A percentile compares a stretch with the other conserved stretches of the same genome.
Evolutionary conservation across 2,797 vertebrate genomes (phyloP).

Genomic region (Etheostoma perlongum): DNA sequence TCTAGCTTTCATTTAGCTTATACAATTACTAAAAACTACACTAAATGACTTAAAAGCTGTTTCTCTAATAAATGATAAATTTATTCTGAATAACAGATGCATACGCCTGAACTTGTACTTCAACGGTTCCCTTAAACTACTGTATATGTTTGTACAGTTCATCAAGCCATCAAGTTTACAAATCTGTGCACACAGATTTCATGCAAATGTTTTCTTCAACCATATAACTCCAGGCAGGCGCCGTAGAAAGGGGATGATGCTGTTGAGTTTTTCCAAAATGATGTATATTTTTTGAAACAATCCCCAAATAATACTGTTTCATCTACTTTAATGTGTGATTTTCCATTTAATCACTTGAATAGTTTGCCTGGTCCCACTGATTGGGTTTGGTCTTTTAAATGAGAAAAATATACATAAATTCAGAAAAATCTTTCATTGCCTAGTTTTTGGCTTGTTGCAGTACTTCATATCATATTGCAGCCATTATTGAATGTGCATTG

Average conservation of each 20-base stretch:
- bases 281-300: neutral
- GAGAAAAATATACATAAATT: neutral
- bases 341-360: neutral
- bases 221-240: neutral
- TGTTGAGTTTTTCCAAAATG: neutral
- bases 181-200: too few relatives aligned
- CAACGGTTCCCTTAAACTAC: neutral
- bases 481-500: constrained; percentile 19
- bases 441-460: neutral
- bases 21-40: too few relatives aligned
- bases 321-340: neutral
- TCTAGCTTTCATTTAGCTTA: too few relatives aligned
- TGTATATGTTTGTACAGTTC: too few relatives aligned
- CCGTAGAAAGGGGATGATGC: neutral
- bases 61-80: neutral
- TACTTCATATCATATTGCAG: neutral
- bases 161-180: neutral
- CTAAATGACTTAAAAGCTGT: too few relatives aligned
- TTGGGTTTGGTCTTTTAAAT: neutral
- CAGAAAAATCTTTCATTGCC: neutral
- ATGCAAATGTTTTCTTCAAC: neutral
- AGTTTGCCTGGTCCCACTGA: neutral
- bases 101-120: neutral
- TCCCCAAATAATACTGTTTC: neutral
- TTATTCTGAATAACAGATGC: neutral